phyloP scores from a whole-genome alignment of 1,140 invertebrate species.

The Phymastichus coffea region DNA sequence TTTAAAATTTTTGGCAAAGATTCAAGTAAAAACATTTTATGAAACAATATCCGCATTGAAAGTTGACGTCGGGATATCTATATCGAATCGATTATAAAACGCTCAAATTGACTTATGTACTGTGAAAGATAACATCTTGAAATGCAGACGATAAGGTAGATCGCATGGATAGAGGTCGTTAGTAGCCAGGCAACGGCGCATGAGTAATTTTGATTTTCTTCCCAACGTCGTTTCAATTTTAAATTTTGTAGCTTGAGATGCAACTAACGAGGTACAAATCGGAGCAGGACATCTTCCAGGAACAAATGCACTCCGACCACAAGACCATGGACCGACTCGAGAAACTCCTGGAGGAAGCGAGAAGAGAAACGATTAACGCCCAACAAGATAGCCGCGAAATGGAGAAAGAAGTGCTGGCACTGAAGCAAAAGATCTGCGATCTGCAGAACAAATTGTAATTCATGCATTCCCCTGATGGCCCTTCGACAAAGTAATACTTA shows the following conservation, averaged over 20 bases:
- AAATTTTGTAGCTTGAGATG: conserved; percentile 47
- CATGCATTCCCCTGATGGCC: not conserved
- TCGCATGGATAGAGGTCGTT: conserved; percentile 12
- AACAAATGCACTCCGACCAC: conserved; percentile 54
- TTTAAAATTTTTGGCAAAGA: too few species aligned
- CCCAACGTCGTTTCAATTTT: too few species aligned
- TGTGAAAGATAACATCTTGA: too few species aligned
- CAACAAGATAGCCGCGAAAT: conserved; percentile 57
- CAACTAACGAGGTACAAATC: conserved; percentile 48
- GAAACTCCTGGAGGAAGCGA: conserved; percentile 53
- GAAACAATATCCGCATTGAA: too few species aligned
- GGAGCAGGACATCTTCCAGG: conserved; percentile 50
- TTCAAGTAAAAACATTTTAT: too few species aligned
- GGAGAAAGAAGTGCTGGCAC: conserved; percentile 52
- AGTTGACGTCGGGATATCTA: too few species aligned
- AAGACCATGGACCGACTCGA: conserved; percentile 55
- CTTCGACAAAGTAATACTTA: not conserved
- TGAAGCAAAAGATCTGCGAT: conserved; percentile 53
- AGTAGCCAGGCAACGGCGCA: too few species aligned
- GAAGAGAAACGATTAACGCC: conserved; percentile 57
- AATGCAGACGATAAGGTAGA: too few species aligned
- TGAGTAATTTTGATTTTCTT: too few species aligned
- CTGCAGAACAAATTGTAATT: conserved; percentile 59
- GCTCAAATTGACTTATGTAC: too few species aligned
- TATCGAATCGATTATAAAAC: too few species aligned